Percentiles rank a stretch among this genome's conserved stretches.
Conservation (phyloP, 2,888 invertebrate species). For the Hedya salicella region DNA sequence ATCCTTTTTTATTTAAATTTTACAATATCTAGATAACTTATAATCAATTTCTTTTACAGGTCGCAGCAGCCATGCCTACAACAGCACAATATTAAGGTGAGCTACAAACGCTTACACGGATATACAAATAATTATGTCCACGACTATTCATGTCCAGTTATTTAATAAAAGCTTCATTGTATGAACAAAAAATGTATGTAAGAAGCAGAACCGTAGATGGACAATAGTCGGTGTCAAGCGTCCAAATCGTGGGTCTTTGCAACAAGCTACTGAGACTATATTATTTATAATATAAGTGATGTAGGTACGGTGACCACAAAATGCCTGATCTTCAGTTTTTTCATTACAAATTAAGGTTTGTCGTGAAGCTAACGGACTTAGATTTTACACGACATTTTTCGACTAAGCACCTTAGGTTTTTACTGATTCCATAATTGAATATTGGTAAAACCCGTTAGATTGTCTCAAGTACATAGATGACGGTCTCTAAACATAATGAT, state of each 20-base stretch:
- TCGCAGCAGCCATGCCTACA: slow-evolving; percentile 25
- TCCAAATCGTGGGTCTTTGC: slow-evolving; percentile 2
- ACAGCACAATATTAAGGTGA: slow-evolving; percentile 48
- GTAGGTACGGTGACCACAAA: neutral
- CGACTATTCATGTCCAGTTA: slow-evolving; percentile 20
- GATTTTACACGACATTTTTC: neutral
- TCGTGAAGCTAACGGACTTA: neutral
- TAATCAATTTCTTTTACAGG: slow-evolving; percentile 25
- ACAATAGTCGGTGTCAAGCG: slow-evolving; percentile 21
- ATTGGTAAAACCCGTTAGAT: neutral
- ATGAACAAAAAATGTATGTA: slow-evolving; percentile 11
- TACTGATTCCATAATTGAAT: too few species aligned
- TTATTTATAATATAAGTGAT: slow-evolving; percentile 18
- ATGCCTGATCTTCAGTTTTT: neutral
- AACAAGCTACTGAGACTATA: slow-evolving; percentile 13
- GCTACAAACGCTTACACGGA: slow-evolving; percentile 4
- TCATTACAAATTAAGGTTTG: neutral
- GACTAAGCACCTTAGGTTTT: too few species aligned
- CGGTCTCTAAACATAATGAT: neutral
- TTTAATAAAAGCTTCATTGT: slow-evolving; percentile 22
- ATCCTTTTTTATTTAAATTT: neutral
- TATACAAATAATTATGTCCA: neutral
- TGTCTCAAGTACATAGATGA: neutral
- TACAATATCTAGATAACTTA: neutral
- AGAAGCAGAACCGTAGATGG: neutral